Conservation (phyloP, 2,797 vertebrate genomes). For the Bradypodion pumilum region DNA sequence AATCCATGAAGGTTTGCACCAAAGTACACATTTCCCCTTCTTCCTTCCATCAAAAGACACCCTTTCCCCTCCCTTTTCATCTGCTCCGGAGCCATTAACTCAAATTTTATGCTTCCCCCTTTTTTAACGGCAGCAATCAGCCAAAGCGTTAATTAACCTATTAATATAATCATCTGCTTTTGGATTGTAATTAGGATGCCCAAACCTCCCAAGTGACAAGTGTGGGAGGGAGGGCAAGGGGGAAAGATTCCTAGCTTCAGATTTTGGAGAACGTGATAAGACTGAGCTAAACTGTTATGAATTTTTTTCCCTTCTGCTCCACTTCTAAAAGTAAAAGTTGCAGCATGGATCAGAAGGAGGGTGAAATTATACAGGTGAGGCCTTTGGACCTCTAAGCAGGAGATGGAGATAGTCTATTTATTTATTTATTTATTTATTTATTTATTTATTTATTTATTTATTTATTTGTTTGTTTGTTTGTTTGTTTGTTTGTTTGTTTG, state of each 20-base stretch:
- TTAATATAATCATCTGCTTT: slow-evolving; percentile 40
- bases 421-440: too few species aligned
- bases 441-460: too few species aligned
- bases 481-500: too few species aligned
- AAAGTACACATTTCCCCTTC: too few species aligned
- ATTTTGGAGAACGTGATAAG: background rate
- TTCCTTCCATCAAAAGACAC: accelerated
- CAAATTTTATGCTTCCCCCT: background rate
- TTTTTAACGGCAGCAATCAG: slow-evolving; percentile 9
- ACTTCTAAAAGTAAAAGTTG: background rate
- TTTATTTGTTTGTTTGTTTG: too few species aligned
- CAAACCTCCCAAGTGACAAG: background rate
- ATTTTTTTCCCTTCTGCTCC: background rate
- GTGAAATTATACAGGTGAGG: too few species aligned
- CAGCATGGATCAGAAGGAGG: too few species aligned
- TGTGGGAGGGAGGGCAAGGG: accelerated
- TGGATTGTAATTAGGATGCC: slow-evolving; percentile 13
- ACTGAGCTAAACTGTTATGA: background rate
- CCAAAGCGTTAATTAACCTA: slow-evolving; percentile 48
- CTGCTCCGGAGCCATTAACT: accelerated
- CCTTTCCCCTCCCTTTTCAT: accelerated
- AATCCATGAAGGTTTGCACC: too few species aligned
- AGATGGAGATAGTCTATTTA: too few species aligned
- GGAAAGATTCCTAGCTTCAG: accelerated
- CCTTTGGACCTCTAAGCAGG: too few species aligned